Evolutionary conservation across 2,888 invertebrate species (phyloP), one percentile per base, ranked within the genome.

Genomic region (Ellobium chinense): DNA sequence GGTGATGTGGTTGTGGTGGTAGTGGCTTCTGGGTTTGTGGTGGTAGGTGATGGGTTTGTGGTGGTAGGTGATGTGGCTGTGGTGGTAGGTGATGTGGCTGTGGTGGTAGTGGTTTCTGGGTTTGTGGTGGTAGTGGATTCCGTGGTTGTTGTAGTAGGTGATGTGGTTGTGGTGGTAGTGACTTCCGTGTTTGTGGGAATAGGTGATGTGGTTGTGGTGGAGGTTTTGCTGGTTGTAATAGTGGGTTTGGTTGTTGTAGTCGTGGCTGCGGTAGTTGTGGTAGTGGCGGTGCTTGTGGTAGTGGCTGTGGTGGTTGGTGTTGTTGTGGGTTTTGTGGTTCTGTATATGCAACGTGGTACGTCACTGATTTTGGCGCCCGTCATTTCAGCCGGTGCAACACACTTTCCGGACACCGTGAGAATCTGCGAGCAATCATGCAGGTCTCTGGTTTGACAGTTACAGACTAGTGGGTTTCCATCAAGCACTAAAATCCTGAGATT

Each of bases 401-500:
- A 76, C n/a, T 24, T 65, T 1, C 65, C 75, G 34, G 46, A 12
- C 12, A 76, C 14, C 14, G 18, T 18, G n/a, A 65, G 54, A 14
- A 2, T 14, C 54, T 54, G 66, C 21, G 12, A 68, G 34, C 77
- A 79, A 31, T 63, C 46, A 2, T 70, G 69, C 12, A 84, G 58
- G 14, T 39, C 37, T 9, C 80, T 56, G 18, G 80, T 21, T 1
- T 31, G n/a, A 27, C 83, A 84, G 56, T 84, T 78, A 66, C 85
- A 85, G n/a, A 76, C 69, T 1, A 84, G 34, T 2, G 76, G 76
- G 66, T 85, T 85, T 21, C 62, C 31, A 34, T 63, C 56, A 12
- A 85, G 29, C 14, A 29, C 69, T 24, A 84, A 36, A 34, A 18
- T 37, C 54, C 73, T 75, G 29, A 84, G 69, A 7, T 46, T 31